phyloP scores from a whole-genome alignment of 2,113 vertebrate species.

The Lynx canadensis region DNA sequence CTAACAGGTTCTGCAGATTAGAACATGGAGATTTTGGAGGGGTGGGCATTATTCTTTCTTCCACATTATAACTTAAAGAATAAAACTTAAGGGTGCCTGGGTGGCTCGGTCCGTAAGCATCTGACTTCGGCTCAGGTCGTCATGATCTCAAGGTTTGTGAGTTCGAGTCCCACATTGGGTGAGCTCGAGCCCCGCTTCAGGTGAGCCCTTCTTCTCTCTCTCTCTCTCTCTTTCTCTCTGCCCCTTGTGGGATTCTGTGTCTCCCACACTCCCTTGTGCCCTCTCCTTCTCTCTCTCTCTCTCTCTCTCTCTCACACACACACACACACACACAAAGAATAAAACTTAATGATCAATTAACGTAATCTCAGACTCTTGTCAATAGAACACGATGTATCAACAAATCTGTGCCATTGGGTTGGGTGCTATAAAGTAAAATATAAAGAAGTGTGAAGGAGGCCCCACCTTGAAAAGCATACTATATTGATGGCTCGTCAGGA shows the following conservation, averaged over 20 bases:
- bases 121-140: no score
- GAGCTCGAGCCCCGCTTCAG: no score
- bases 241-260: no score
- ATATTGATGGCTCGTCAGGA: background rate
- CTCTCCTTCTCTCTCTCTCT: no score
- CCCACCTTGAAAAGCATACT: background rate
- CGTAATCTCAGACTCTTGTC: background rate
- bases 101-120: no score
- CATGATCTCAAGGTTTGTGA: no score
- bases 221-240: no score
- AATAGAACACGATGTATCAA: background rate
- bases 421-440: background rate
- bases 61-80: background rate
- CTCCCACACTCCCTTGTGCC: no score
- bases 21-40: background rate
- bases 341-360: background rate
- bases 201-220: no score
- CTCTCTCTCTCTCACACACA: no score
- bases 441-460: background rate
- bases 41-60: background rate
- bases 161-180: no score
- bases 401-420: background rate
- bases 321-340: background rate
- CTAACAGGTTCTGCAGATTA: background rate
- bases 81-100: background rate